Base-by-base conservation (phyloP, 2,797 vertebrate genomes). In the Danionella dracula region DNA sequence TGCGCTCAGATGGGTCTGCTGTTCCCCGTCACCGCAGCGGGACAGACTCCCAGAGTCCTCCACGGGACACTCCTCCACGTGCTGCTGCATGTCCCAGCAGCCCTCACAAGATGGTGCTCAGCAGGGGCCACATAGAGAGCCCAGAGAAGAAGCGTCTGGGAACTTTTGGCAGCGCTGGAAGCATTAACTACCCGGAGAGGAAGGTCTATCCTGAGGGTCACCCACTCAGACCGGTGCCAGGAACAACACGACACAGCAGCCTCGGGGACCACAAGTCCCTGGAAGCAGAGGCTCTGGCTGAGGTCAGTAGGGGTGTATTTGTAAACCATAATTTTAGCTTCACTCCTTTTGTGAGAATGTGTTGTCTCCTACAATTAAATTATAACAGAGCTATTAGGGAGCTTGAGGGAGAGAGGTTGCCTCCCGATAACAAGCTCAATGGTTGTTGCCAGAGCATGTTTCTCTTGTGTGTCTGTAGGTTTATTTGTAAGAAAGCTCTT, bases 191-290 rank as follows among this genome's bases (percentile, higher is more conserved):
- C 79, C 87, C 90, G 0, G 96, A 99, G 70, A 93, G 94, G 81
- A 98, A 97, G 82, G 74, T 76, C 15, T 89, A 94, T 70, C 88
- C 90, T 0, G 96, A 99, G 41, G 91, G 93, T 40, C 93, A 93
- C 81, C 89, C 92, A 0, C 81, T 96, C 81, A 90, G 94, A 74
- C 86, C 93, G 0, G 82, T 85, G 17, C 88, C 92, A 2, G 92
- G 93, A 21, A 89, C 93, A 70, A 98, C 96, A 4, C 91, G 96
- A 8, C 96, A 99, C 88, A 97, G 96, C 88, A 99, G 96, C 82
- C 91, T 99, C 0, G 96, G 96, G 27, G 96, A 99, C 87, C 94
- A 97, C 86, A 98, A 97, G 78, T 90, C 94, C 49, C 82, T 99
- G 84, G 96, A 98, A 79, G 85, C 95, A 1, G 96, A 99, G 80